phyloP scores from a whole-genome alignment of 2,888 invertebrate genomes.

The Apeira syringaria region DNA sequence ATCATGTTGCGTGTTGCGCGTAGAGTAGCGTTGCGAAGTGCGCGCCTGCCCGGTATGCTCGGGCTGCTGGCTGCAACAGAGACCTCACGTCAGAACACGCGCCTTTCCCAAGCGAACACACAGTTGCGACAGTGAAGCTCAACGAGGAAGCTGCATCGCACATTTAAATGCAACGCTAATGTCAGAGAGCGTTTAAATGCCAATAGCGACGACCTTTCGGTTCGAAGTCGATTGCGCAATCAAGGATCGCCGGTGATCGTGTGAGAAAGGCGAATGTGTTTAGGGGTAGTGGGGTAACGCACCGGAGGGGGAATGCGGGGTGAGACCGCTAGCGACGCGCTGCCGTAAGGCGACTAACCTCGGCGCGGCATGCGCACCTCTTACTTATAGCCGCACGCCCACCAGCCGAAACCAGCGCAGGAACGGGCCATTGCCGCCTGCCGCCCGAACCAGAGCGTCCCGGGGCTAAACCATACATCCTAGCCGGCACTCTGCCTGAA shows the following conservation, averaged over 20 bases:
- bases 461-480: background rate
- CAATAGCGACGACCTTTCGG: constrained; percentile 80
- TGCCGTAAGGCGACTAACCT: constrained; percentile 81
- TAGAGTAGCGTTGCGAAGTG: constrained; percentile 35
- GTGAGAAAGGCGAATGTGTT: constrained; percentile 75
- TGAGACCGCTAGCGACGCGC: constrained; percentile 71
- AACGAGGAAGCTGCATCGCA: constrained; percentile 80
- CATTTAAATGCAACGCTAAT: constrained; percentile 81
- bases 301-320: constrained; percentile 57
- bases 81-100: constrained; percentile 74
- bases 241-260: constrained; percentile 73
- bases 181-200: constrained; percentile 82
- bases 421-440: constrained; percentile 23
- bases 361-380: constrained; percentile 74
- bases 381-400: constrained; percentile 79
- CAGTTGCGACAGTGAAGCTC: constrained; percentile 77
- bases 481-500: background rate
- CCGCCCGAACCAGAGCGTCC: constrained; percentile 16
- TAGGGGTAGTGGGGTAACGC: constrained; percentile 55
- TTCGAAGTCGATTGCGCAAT: constrained; percentile 77
- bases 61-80: constrained; percentile 77
- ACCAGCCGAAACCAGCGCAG: constrained; percentile 42
- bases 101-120: constrained; percentile 77
- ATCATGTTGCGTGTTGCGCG: constrained; percentile 55
- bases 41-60: constrained; percentile 59